Base-by-base conservation (phyloP, 2,888 invertebrate genomes). In the Noctua pronuba region DNA sequence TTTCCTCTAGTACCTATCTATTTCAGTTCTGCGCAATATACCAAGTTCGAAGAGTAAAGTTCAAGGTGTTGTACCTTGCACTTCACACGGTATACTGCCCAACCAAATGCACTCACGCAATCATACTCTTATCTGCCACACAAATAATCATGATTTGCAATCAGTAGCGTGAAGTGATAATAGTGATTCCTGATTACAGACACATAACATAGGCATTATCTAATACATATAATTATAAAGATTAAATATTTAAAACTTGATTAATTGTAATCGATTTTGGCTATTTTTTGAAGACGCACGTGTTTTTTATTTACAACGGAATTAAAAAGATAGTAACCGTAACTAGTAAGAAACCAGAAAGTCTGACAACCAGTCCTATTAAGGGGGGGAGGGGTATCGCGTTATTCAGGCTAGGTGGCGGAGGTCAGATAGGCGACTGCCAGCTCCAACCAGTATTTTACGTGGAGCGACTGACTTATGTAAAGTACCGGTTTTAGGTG, bases 81-180 rank as follows among this genome's bases (percentile, higher is more conserved):
- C 58, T 58, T 28, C 28, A 58, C 28, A 28, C 5, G n/a, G 11
- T 13, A 55, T 58, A 31, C 3, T 58, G 7, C 16, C 7, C 10
- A 31, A 21, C 13, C 28, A 71, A 18, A 18, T 35, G 41, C 60
- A 52, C 2, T 62, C 0, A 35, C 5, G 28, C 13, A 28, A 80
- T 80, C 49, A 21, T 21, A 28, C 62, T 73, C 44, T 28, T 24
- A 62, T 44, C 35, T n/a, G n/a, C 5, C 31, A 38, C 38, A 58
- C 24, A 10, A n/a, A 31, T 18, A 60, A 64, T 46, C 18, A n/a
- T 46, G 31, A 60, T 16, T 24, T 60, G 31, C 6, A 18, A 77
- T 80, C 49, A 71, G 31, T 46, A 38, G 10, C 24, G n/a, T n/a
- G 24, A 28, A 76, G 18, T 58, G 38, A 62, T 80, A 44, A 72